Conservation (phyloP, 1,140 invertebrate genomes). For the Cydia splendana region DNA sequence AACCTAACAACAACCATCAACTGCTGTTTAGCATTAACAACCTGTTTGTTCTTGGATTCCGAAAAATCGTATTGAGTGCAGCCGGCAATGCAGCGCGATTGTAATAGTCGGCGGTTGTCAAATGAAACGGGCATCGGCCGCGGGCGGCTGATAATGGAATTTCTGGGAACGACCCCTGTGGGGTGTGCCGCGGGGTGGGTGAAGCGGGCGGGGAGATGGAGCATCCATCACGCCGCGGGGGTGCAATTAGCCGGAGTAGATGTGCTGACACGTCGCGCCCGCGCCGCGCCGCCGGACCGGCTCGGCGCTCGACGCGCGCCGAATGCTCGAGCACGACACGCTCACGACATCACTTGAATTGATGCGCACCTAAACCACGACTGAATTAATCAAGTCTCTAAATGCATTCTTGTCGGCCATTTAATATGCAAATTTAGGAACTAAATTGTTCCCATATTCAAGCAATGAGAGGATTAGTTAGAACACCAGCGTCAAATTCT, state of each 20-base stretch:
- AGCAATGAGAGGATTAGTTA: background rate
- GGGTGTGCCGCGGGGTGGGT: slow-evolving; percentile 56
- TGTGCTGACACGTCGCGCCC: slow-evolving; percentile 69
- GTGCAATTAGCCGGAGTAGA: slow-evolving; percentile 74
- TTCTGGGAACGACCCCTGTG: slow-evolving; percentile 77
- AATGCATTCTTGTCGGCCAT: slow-evolving; percentile 14
- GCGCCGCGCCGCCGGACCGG: slow-evolving; percentile 52
- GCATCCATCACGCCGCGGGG: slow-evolving; percentile 78
- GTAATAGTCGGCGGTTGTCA: slow-evolving; percentile 61
- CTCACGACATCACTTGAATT: slow-evolving; percentile 19
- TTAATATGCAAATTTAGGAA: slow-evolving; percentile 6
- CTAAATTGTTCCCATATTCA: background rate
- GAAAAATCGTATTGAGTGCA: slow-evolving; percentile 45
- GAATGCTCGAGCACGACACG: slow-evolving; percentile 38
- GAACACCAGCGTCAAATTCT: background rate
- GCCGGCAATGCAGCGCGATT: slow-evolving; percentile 39
- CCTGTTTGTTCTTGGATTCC: slow-evolving; percentile 49
- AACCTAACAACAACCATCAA: too few relatives aligned
- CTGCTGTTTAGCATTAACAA: too few relatives aligned
- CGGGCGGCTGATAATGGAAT: slow-evolving; percentile 69
- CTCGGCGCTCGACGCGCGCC: slow-evolving; percentile 48
- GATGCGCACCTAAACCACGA: slow-evolving; percentile 27
- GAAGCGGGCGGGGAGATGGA: slow-evolving; percentile 45
- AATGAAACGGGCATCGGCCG: slow-evolving; percentile 52
- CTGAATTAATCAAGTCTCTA: slow-evolving; percentile 9